Conservation (phyloP, 2,113 vertebrate species). For the Donacobius atricapilla region DNA sequence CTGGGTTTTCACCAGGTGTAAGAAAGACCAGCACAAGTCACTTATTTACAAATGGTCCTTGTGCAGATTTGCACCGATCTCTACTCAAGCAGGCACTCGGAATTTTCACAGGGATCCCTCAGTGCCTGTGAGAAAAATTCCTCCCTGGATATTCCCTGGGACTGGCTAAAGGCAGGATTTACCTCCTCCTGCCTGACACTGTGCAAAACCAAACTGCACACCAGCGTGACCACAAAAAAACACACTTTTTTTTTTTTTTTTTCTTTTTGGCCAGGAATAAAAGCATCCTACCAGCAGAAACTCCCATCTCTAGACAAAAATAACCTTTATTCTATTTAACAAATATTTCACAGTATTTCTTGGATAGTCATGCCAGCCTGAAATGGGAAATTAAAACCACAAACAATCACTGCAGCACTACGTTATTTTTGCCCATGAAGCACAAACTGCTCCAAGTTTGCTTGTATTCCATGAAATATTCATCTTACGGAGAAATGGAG, state of each 20-base stretch:
- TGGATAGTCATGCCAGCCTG: not conserved
- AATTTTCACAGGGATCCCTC: not conserved
- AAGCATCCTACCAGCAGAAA: not conserved
- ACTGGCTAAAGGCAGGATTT: not conserved
- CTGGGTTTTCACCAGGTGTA: fast-evolving
- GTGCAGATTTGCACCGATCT: not conserved
- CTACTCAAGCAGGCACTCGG: not conserved
- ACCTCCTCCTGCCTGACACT: fast-evolving
- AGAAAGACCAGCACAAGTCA: not conserved
- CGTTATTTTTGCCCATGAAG: not conserved
- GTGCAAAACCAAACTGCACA: not conserved
- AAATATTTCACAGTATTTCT: not conserved
- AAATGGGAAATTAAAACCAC: not conserved
- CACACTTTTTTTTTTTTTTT: not conserved
- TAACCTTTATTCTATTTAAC: not conserved
- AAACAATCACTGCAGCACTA: not conserved
- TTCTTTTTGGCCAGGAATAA: not conserved
- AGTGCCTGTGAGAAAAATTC: not conserved
- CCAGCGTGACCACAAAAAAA: not conserved
- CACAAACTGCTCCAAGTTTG: not conserved
- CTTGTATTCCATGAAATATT: not conserved
- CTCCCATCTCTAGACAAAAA: not conserved
- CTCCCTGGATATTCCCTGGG: not conserved
- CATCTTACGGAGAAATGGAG: not conserved
- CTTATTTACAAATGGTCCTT: fast-evolving